Evolutionary conservation across 2,113 vertebrate genomes (phyloP).

Genomic region (Hemicordylus capensis): DNA sequence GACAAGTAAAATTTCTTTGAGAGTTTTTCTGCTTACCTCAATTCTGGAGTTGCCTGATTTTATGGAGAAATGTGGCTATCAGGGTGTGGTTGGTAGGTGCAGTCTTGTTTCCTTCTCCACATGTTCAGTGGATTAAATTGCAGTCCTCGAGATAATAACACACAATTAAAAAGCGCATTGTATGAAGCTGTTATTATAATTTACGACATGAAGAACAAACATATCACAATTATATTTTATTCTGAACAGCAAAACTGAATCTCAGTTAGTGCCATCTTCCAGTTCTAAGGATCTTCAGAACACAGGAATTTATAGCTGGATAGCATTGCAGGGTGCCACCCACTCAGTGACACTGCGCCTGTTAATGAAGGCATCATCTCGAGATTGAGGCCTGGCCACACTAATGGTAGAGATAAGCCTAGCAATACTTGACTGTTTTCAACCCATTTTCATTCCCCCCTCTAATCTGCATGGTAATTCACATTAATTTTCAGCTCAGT

Average conservation of each 20-base stretch:
- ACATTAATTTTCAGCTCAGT: conserved; percentile 13
- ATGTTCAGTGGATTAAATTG: no score
- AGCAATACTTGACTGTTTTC: not conserved
- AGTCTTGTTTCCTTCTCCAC: no score
- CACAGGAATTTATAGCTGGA: not conserved
- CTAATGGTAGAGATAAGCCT: not conserved
- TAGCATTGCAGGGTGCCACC: not conserved
- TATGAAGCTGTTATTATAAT: not conserved
- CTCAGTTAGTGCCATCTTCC: not conserved
- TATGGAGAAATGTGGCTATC: no score
- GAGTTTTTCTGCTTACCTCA: no score
- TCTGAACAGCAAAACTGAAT: not conserved
- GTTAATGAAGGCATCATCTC: not conserved
- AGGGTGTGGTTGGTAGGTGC: no score
- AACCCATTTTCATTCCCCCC: not conserved
- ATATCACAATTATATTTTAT: not conserved
- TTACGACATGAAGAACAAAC: no score
- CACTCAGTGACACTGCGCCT: not conserved
- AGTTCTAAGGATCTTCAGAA: not conserved
- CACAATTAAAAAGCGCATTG: not conserved
- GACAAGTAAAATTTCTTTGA: no score
- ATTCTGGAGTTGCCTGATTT: no score
- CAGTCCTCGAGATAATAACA: not conserved
- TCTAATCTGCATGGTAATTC: conserved; percentile 29
- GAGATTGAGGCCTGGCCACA: not conserved